Base-by-base conservation (phyloP, 2,888 invertebrate species). In the Leucophora obtusa region DNA sequence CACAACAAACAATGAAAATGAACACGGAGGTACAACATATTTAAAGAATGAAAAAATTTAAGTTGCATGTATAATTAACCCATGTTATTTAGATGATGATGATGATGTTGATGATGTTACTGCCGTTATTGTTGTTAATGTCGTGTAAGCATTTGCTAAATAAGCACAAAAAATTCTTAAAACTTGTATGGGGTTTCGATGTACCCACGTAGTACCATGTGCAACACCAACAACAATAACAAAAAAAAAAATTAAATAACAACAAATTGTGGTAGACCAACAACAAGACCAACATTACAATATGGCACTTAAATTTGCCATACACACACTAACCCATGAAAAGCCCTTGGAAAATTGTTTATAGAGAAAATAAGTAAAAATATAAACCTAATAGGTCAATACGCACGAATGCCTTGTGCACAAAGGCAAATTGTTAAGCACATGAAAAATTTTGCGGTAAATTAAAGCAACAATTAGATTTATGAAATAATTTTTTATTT, bases 71-170 rank as follows among this genome's bases (percentile, higher is more conserved):
- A 60, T 77, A 81, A 81, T 81, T 81, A 81, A 81, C 77, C 81
- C 77, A 77, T 77, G 81, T 77, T 69, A 75, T 72, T 59, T 72
- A 51, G 21, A 10, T 56, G 24, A 15, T 51, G 60, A 43, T n/a
- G 21, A 15, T 54, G 28, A 50, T 56, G 15, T 51, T 11, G 15
- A 33, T 51, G 28, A 53, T 56, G 63, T 56, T 53, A 33, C 72
- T 69, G 54, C 53, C 38, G 33, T 81, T 73, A 53, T 70, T 77
- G 35, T 35, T 76, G 73, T 73, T 81, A 77, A 81, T 81, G 81
- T 73, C 81, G 51, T 81, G 77, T 81, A 73, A 81, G 81, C 77
- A 81, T 81, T 81, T 81, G 81, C 81, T 81, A 81, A 81, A 77
- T 81, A 81, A 81, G 81, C 81, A 81, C 73, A 81, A 77, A 81